phyloP scores from a whole-genome alignment of 1,140 invertebrate genomes.

The Hydropsyche tenuis region DNA sequence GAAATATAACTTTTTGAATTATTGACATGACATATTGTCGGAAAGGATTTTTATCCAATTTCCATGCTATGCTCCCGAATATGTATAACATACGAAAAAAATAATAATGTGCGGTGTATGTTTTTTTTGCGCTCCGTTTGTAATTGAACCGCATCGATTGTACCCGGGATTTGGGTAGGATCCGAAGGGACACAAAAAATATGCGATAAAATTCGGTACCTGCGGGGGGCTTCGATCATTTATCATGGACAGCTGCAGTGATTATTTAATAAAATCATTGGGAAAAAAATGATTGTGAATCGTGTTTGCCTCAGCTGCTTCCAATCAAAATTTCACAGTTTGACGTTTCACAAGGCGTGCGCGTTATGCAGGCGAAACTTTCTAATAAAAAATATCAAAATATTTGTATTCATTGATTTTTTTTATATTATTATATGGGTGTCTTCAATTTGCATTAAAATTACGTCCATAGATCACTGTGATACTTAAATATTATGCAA shows the following conservation, averaged over 20 bases:
- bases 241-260: constrained; percentile 25
- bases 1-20: constrained; percentile 44
- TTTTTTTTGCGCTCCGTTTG: background rate
- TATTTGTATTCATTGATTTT: too few relatives aligned
- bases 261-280: background rate
- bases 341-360: constrained; percentile 8
- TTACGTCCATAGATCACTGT: too few relatives aligned
- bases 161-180: background rate
- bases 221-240: constrained; percentile 10
- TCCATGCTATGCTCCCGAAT: background rate
- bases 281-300: background rate
- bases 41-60: constrained; percentile 18
- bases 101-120: background rate
- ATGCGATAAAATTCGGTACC: background rate
- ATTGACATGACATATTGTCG: constrained; percentile 38
- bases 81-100: background rate
- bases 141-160: constrained; percentile 16
- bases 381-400: background rate
- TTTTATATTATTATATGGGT: too few relatives aligned
- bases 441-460: too few relatives aligned
- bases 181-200: background rate
- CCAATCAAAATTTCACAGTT: constrained; percentile 24
- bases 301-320: constrained; percentile 6
- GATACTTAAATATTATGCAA: too few relatives aligned
- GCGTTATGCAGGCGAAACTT: background rate